phyloP scores from a whole-genome alignment of 2,113 vertebrate genomes.

The Antennarius striatus region DNA sequence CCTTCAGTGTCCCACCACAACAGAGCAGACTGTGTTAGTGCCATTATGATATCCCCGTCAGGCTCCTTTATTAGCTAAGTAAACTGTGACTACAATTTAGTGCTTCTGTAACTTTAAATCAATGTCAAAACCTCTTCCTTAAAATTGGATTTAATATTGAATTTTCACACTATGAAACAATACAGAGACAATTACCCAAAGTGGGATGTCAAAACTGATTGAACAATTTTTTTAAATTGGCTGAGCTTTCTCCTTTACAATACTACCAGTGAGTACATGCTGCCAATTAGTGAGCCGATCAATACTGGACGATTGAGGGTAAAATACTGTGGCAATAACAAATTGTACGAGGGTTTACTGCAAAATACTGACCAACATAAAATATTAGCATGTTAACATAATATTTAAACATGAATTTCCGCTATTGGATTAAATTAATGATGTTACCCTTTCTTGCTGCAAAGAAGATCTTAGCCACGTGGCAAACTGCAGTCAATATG shows the following conservation, averaged over 20 bases:
- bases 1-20: slow-evolving; percentile 12
- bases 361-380: slow-evolving; percentile 11
- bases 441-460: slow-evolving; percentile 1
- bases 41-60: slow-evolving; percentile 22
- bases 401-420: slow-evolving; percentile 17
- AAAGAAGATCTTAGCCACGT: too few relatives aligned
- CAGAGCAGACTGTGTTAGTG: slow-evolving; percentile 19
- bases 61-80: slow-evolving; percentile 18
- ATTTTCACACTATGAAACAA: slow-evolving; percentile 30
- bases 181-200: slow-evolving; percentile 22
- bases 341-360: slow-evolving; percentile 6
- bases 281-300: slow-evolving; percentile 59
- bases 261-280: slow-evolving; percentile 26
- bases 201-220: slow-evolving; percentile 36
- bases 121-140: slow-evolving; percentile 19
- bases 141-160: slow-evolving; percentile 24
- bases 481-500: too few relatives aligned
- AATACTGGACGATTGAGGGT: slow-evolving; percentile 30
- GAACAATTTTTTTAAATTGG: slow-evolving; percentile 48
- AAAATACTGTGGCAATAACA: slow-evolving; percentile 37
- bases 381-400: slow-evolving; percentile 21
- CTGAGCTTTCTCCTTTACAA: slow-evolving; percentile 18
- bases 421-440: too few relatives aligned
- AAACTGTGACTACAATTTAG: slow-evolving; percentile 20
- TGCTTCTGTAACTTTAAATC: slow-evolving; percentile 26